These are phyloP conservation scores for Saccopteryx leptura DNA, from an alignment of 2,113 vertebrate genomes.

Conservation along the genomic window DNA sequence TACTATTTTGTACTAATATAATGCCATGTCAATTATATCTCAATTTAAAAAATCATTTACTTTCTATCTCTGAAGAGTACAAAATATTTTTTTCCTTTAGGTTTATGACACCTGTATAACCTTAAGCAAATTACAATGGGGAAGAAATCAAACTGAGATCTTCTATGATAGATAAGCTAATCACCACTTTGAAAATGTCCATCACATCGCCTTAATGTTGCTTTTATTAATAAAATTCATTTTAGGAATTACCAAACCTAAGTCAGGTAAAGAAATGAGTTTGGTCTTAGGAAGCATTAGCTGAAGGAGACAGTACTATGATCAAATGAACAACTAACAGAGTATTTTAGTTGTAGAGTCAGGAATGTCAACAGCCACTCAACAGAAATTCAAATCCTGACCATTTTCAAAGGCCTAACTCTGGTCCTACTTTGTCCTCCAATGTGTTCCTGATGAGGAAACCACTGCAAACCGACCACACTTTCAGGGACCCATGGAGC, in stretches of 20 bases:
- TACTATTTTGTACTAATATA: neutral
- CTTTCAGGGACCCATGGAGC: neutral
- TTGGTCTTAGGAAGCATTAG: neutral
- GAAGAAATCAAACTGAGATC: neutral
- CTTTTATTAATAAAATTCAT: conserved; percentile 2
- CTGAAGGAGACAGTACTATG: neutral
- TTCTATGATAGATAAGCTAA: neutral
- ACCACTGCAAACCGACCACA: accelerated
- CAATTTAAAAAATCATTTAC: neutral
- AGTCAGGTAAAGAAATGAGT: neutral
- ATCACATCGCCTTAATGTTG: neutral
- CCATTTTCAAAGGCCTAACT: neutral
- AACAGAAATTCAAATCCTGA: neutral
- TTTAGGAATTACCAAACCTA: neutral
- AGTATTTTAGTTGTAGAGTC: neutral
- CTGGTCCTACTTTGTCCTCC: neutral
- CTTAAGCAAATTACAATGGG: neutral
- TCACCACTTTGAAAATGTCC: neutral
- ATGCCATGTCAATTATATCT: neutral
- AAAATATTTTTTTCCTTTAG: neutral
- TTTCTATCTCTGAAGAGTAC: neutral
- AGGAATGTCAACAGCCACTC: neutral
- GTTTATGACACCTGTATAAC: neutral
- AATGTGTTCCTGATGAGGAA: neutral
- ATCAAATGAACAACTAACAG: neutral